Percentiles rank a stretch among this genome's conserved stretches.
Evolutionary conservation across 1,140 invertebrate genomes (phyloP).

Genomic region (Orchesella cincta): DNA sequence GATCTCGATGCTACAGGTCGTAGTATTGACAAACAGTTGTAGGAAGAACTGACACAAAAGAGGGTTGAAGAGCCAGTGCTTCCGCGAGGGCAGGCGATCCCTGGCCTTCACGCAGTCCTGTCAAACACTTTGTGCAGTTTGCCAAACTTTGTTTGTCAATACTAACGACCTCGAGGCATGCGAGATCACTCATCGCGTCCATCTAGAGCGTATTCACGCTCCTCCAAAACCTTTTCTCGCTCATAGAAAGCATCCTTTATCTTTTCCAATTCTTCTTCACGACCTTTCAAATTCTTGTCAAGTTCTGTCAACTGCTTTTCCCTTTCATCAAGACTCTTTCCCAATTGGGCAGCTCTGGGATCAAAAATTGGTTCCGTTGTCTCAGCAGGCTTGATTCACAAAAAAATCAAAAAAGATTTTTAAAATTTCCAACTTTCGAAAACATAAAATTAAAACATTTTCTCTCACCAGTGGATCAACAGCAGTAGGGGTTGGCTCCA

Average conservation of each 20-base stretch:
- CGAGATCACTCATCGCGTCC: not conserved
- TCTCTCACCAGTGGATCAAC: not conserved
- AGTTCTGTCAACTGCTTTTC: not conserved
- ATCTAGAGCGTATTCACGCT: not conserved
- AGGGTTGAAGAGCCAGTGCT: too few species aligned
- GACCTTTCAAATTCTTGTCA: not conserved
- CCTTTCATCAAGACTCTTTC: not conserved
- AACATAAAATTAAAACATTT: not conserved
- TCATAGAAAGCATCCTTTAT: not conserved
- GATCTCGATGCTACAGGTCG: too few species aligned
- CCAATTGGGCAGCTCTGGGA: not conserved
- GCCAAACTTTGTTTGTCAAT: too few species aligned
- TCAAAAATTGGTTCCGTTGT: not conserved
- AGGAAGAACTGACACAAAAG: too few species aligned
- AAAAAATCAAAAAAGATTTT: not conserved
- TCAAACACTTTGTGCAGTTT: too few species aligned
- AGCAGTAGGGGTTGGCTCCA: not conserved
- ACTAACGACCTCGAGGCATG: too few species aligned
- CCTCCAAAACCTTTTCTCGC: not conserved
- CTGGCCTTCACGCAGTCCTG: too few species aligned
- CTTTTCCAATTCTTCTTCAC: conserved; percentile 4
- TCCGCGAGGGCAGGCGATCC: too few species aligned
- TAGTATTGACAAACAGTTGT: too few species aligned
- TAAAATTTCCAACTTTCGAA: not conserved
- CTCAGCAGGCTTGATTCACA: not conserved